These are phyloP conservation scores for Trogon melanurus DNA, from an alignment of 2,113 vertebrate genomes.

Conservation along the genomic window DNA sequence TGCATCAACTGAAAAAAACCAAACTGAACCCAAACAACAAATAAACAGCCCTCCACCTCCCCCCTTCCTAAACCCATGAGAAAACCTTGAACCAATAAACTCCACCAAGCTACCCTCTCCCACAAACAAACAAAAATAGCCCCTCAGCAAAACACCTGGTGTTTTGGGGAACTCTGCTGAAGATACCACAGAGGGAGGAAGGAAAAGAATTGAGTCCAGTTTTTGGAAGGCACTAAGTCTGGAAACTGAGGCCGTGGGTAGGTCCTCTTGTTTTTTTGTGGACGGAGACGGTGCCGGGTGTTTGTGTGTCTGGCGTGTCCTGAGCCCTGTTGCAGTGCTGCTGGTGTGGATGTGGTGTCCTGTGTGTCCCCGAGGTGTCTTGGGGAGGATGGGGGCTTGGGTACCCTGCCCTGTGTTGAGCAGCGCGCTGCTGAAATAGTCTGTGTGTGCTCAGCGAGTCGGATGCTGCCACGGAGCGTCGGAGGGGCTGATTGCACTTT, in stretches of 20 bases:
- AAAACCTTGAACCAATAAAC: neutral
- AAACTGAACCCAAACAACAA: neutral
- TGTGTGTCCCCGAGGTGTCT: neutral
- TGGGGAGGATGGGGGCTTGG: accelerated
- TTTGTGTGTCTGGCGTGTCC: neutral
- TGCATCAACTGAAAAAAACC: neutral
- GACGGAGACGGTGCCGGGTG: neutral
- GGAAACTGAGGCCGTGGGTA: neutral
- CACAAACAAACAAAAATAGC: neutral
- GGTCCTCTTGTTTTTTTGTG: neutral
- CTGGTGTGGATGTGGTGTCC: neutral
- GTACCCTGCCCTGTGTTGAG: accelerated
- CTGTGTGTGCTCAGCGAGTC: accelerated
- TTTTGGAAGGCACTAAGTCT: neutral
- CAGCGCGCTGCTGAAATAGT: neutral
- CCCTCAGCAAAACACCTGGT: neutral
- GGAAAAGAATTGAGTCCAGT: neutral
- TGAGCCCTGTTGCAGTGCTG: neutral
- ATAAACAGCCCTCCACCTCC: neutral
- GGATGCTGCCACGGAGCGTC: neutral
- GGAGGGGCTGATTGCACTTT: neutral
- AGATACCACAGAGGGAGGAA: neutral
- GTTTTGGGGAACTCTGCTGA: neutral
- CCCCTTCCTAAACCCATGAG: too few relatives aligned
- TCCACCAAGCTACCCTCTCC: neutral